A percentile compares a stretch with the other conserved stretches of the same genome.
Evolutionary conservation across 2,797 vertebrate species (phyloP).

Genomic region (Argyrosomus regius): DNA sequence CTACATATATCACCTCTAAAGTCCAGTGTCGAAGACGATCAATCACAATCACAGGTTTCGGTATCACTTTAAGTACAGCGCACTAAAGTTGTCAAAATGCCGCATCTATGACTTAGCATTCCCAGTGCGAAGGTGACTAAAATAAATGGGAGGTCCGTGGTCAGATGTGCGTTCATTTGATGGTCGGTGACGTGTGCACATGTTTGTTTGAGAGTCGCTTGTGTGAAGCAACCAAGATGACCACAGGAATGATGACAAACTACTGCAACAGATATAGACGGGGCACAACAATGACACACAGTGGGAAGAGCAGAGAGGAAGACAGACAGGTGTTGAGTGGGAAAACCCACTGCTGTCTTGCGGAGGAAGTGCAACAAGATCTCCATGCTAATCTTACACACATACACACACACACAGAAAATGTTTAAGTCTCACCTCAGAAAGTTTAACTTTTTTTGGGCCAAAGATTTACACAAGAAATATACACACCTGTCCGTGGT

Average conservation of each 20-base stretch:
- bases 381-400: background rate
- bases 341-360: background rate
- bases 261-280: slow-evolving; percentile 4
- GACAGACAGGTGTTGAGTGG: background rate
- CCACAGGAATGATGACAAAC: slow-evolving; percentile 47
- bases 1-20: background rate
- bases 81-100: background rate
- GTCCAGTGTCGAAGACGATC: background rate
- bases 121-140: slow-evolving; percentile 8
- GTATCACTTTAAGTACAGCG: background rate
- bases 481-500: slow-evolving; percentile 45
- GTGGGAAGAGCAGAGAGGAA: background rate
- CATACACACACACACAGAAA: background rate
- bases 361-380: background rate
- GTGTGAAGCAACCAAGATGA: slow-evolving; percentile 2
- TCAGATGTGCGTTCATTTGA: slow-evolving; percentile 13
- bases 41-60: background rate
- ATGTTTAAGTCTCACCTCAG: slow-evolving; percentile 9
- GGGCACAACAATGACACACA: slow-evolving; percentile 14
- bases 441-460: slow-evolving; percentile 7
- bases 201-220: slow-evolving; percentile 7
- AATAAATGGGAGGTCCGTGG: slow-evolving; percentile 22
- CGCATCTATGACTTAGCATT: background rate
- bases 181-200: slow-evolving; percentile 14
- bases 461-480: slow-evolving; percentile 42